Evolutionary conservation across 2,797 vertebrate genomes (phyloP).

Genomic region (Arctocebus calabarensis): DNA sequence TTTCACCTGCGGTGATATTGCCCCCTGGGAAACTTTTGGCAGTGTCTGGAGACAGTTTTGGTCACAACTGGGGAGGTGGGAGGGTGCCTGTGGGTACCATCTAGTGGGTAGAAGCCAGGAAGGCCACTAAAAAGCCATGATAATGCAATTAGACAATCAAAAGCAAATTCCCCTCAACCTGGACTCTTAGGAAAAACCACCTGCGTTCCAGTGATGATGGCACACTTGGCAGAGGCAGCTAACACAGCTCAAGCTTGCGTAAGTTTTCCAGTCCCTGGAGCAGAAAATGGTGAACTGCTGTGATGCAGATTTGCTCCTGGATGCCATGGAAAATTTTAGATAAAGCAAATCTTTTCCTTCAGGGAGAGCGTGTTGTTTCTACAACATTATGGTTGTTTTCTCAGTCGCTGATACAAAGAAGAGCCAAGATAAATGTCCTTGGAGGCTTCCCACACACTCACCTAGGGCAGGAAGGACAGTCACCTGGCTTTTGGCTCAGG

Average conservation of each 20-base stretch:
- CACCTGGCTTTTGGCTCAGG: background rate
- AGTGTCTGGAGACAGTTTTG: background rate
- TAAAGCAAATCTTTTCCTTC: constrained; percentile 7
- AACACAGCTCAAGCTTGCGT: fast-evolving
- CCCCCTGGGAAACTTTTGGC: background rate
- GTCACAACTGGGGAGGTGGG: background rate
- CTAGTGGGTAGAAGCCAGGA: background rate
- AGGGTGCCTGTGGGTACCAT: too few relatives aligned
- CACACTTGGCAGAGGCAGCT: background rate
- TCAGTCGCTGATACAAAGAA: background rate
- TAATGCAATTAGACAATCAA: background rate
- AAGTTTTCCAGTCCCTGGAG: background rate
- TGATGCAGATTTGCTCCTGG: background rate
- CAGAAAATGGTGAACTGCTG: background rate
- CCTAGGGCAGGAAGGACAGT: background rate
- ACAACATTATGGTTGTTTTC: background rate
- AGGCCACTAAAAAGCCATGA: background rate
- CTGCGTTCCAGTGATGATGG: background rate
- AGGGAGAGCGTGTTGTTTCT: fast-evolving
- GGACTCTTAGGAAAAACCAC: background rate
- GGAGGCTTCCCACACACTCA: background rate
- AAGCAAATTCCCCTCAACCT: background rate
- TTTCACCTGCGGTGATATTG: background rate
- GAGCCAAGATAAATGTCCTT: fast-evolving
- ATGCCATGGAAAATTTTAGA: background rate